These are phyloP conservation scores for Larimichthys crocea DNA, from an alignment of 2,113 vertebrate species.

Conservation along the genomic window DNA sequence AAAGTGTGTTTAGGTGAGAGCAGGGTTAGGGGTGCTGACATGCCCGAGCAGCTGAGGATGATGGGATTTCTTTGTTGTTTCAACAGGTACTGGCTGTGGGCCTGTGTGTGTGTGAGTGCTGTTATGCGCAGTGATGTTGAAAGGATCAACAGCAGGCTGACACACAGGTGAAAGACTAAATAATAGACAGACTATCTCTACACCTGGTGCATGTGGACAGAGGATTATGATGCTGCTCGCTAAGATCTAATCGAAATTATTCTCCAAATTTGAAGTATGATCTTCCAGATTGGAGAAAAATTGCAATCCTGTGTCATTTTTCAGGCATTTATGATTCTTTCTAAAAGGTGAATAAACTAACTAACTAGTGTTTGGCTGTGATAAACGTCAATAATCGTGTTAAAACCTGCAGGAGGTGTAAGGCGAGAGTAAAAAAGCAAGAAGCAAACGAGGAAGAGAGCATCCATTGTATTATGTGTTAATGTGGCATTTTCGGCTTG, in stretches of 20 bases:
- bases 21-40: neutral
- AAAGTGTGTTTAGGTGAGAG: slow-evolving; percentile 25
- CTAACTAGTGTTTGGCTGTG: neutral
- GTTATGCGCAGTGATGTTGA: slow-evolving; percentile 28
- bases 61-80: slow-evolving; percentile 51
- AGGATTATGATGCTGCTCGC: neutral
- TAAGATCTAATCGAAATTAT: neutral
- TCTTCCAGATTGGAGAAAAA: neutral
- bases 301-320: neutral
- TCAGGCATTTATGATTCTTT: neutral
- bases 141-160: slow-evolving; percentile 33
- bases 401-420: neutral
- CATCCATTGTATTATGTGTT: slow-evolving; percentile 9
- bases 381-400: neutral
- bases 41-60: slow-evolving; percentile 6
- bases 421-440: neutral
- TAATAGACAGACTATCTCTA: neutral
- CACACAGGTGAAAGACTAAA: neutral
- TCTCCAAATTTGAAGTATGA: neutral
- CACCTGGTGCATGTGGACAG: neutral
- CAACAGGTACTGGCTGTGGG: slow-evolving; percentile 33
- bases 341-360: too few species aligned
- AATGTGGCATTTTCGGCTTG: slow-evolving; percentile 10
- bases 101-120: neutral
- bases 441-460: neutral